Evolutionary conservation across 2,888 invertebrate genomes (phyloP), one percentile per base, ranked within the genome.

Genomic region (Drosophila buzzatii): DNA sequence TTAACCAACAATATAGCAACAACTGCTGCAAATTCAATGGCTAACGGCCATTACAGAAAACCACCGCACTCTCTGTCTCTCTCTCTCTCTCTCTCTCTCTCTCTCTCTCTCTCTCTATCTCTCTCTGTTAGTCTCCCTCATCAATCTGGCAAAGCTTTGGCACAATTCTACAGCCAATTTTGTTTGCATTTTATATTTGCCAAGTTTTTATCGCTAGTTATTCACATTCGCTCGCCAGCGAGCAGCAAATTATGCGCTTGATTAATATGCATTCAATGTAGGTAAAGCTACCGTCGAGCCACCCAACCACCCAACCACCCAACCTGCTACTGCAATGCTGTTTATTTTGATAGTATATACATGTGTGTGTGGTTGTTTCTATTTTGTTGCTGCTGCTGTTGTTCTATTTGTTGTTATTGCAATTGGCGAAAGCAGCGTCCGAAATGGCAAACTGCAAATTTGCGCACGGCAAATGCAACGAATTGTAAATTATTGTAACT

Each of bases 181-280:
- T 88, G 84, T 87, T 84, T 87, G 86, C 86, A 75, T 86, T 83
- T 86, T 84, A 81, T 85, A 83, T 85, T 85, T 85, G 81, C 83
- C 89, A 85, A 85, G 81, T 83, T 86, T 89, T 85, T 89, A 89
- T 89, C 84, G 86, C 79, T 85, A 75, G 85, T 79, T 85, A 76
- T 85, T 81, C 81, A 70, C 84, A 81, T 79, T 59, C 70, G 76
- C 55, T 51, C 45, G 60, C 57, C 70, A 64, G 59, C 42, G 33
- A 52, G 63, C 71, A 77, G 65, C 68, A 86, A 85, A 85, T 85
- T 89, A 85, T 83, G 86, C 85, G 84, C 85, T 78, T 85, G 85
- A 85, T 89, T 85, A 89, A 85, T 85, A 84, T 87, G 85, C 84
- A 74, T 81, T 83, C 83, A 70, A 81, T 86, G 79, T 59, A 58